phyloP scores from a whole-genome alignment of 2,888 invertebrate genomes.

The Timandra comae region DNA sequence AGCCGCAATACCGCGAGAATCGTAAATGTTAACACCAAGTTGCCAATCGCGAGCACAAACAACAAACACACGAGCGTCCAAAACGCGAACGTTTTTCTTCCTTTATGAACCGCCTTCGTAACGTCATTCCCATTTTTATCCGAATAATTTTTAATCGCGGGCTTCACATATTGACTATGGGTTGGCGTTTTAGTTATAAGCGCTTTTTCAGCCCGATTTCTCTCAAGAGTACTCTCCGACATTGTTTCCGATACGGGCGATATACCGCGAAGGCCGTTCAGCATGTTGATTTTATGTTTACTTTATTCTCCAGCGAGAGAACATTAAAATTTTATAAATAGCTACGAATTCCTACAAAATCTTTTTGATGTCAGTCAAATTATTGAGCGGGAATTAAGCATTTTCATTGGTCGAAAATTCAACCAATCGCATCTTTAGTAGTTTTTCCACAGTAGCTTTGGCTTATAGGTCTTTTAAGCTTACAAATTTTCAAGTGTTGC shows the following conservation, averaged over 20 bases:
- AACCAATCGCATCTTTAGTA: constrained; percentile 8
- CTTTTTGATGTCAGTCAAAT: constrained; percentile 48
- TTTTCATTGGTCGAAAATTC: constrained; percentile 36
- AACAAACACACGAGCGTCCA: constrained; percentile 86
- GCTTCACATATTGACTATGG: constrained; percentile 44
- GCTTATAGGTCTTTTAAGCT: constrained; percentile 7
- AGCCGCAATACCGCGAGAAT: constrained; percentile 88
- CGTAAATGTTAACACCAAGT: constrained; percentile 86
- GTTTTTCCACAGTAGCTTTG: neutral
- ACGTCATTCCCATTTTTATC: constrained; percentile 70
- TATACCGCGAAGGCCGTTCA: constrained; percentile 48
- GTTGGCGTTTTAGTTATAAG: constrained; percentile 55
- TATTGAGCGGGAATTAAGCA: constrained; percentile 50
- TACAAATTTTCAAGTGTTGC: too few relatives aligned
- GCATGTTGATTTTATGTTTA: constrained; percentile 36
- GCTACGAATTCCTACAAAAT: constrained; percentile 20
- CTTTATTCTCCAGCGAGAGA: constrained; percentile 22
- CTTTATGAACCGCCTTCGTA: constrained; percentile 51
- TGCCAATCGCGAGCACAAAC: constrained; percentile 85
- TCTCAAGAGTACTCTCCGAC: constrained; percentile 59
- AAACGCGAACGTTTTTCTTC: constrained; percentile 82
- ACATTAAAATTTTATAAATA: constrained; percentile 56
- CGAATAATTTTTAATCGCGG: constrained; percentile 51
- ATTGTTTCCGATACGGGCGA: constrained; percentile 62
- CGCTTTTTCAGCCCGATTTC: constrained; percentile 61